These are phyloP conservation scores for Monoplex corrugatus DNA, from an alignment of 2,888 invertebrate species.

Conservation along the genomic window DNA sequence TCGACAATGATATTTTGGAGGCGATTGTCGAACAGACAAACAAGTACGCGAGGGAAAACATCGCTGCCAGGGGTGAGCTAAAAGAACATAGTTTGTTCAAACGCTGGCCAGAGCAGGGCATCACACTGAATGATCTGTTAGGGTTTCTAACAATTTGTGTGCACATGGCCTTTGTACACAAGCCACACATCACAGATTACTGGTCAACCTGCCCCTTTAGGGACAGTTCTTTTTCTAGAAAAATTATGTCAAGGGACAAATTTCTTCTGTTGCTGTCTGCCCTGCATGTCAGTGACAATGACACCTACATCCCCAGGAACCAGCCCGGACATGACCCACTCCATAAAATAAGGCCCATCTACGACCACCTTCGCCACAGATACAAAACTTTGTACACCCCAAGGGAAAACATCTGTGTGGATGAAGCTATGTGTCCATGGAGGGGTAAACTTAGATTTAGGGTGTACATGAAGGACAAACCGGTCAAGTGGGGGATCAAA, in stretches of 20 bases:
- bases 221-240: not conserved
- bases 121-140: not conserved
- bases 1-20: not conserved
- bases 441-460: too few relatives aligned
- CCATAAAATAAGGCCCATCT: not conserved
- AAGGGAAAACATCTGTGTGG: too few relatives aligned
- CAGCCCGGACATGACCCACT: not conserved
- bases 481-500: too few relatives aligned
- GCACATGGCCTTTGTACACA: constrained; percentile 20
- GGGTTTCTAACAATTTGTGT: not conserved
- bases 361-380: not conserved
- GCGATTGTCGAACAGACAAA: not conserved
- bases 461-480: too few relatives aligned
- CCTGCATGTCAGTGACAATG: not conserved
- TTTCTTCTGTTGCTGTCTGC: not conserved
- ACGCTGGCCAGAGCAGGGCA: not conserved
- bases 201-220: not conserved
- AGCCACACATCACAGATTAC: not conserved
- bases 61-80: not conserved
- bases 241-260: not conserved
- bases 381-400: constrained; percentile 10
- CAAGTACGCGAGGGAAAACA: not conserved
- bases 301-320: not conserved
- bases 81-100: not conserved
- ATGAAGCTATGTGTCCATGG: too few relatives aligned